Percentiles rank a stretch among this genome's conserved stretches.
These are phyloP conservation scores for Dicyrtoma fusca DNA, from an alignment of 2,888 invertebrate genomes.

Conservation along the genomic window DNA sequence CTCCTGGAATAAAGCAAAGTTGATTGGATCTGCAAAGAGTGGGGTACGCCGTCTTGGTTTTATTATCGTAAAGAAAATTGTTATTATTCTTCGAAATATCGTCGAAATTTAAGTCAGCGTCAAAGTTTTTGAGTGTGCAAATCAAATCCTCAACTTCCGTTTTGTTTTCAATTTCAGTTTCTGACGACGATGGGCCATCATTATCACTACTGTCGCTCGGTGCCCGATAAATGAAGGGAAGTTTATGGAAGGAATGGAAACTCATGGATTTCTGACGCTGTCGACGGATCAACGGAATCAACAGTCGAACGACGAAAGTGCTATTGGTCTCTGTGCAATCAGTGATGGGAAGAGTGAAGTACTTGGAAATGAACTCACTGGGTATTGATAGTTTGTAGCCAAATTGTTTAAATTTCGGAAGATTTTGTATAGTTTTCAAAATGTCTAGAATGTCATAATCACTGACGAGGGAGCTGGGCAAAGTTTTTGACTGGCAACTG, in stretches of 20 bases:
- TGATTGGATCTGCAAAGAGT: no score
- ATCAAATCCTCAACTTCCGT: conserved; percentile 31
- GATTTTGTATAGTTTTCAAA: conserved; percentile 8
- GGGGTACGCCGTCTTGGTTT: no score
- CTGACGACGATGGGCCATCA: no score
- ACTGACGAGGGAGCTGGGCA: conserved; percentile 46
- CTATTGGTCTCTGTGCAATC: conserved; percentile 51
- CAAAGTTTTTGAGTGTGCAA: conserved; percentile 35
- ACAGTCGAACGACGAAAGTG: conserved; percentile 43
- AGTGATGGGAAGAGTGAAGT: conserved; percentile 49
- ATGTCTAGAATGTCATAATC: conserved; percentile 35
- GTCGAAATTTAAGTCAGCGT: background rate
- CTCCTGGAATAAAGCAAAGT: no score
- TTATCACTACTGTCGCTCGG: no score
- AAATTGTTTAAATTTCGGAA: no score
- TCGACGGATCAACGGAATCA: conserved; percentile 40
- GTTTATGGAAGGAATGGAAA: background rate
- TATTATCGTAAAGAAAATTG: no score
- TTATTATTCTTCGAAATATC: no score
- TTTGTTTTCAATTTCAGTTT: conserved; percentile 5
- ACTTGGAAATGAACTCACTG: conserved; percentile 37
- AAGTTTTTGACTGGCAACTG: conserved; percentile 33
- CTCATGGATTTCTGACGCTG: background rate
- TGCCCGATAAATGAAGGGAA: conserved; percentile 41
- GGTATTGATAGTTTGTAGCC: conserved; percentile 35